Conservation (phyloP, 2,113 vertebrate species). For the Cricetomys ansorgei region DNA sequence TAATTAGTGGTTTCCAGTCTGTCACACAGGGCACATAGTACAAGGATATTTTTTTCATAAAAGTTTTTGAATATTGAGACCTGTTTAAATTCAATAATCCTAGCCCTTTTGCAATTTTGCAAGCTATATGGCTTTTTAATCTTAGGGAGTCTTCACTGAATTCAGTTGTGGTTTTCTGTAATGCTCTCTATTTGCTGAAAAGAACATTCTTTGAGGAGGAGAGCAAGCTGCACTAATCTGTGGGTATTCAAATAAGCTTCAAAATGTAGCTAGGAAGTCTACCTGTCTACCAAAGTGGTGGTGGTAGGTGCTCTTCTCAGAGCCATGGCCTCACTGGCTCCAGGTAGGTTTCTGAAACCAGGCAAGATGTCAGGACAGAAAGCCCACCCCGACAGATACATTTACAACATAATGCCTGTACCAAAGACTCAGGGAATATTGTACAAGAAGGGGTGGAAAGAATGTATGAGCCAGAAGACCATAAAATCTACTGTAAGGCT, state of each 20-base stretch:
- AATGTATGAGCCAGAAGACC: not conserved
- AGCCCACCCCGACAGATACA: not conserved
- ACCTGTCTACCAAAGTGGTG: not conserved
- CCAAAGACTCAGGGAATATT: not conserved
- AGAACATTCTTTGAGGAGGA: not conserved
- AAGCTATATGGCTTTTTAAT: not conserved
- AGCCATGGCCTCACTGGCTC: not conserved
- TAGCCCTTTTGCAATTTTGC: not conserved
- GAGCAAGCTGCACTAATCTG: not conserved
- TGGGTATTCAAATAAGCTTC: not conserved
- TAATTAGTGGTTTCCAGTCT: not conserved
- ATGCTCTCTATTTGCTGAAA: not conserved
- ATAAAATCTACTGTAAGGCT: not conserved
- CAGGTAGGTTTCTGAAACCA: not conserved
- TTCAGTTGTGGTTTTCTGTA: not conserved
- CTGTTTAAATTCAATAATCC: not conserved
- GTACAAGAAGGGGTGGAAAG: not conserved
- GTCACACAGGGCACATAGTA: not conserved
- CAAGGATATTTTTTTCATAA: not conserved
- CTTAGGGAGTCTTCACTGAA: not conserved
- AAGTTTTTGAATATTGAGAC: constrained; percentile 5
- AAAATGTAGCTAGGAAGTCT: not conserved
- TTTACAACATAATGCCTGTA: no score
- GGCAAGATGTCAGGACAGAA: not conserved
- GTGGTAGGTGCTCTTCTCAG: not conserved